A percentile compares a stretch with the other conserved stretches of the same genome.
Conservation (phyloP, 2,113 vertebrate species). For the Dasyurus viverrinus region DNA sequence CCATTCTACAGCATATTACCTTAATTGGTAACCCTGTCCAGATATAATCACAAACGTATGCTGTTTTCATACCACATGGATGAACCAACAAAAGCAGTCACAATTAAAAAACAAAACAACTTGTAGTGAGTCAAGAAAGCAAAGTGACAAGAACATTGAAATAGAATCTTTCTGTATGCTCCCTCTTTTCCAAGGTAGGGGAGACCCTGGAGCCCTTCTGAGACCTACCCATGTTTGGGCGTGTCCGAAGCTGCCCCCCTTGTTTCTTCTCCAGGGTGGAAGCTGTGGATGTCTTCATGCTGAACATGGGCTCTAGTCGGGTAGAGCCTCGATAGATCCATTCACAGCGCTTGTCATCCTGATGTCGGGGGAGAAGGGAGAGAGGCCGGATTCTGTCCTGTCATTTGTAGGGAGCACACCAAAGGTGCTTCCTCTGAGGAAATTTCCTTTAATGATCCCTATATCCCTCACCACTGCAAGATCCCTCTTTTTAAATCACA, state of each 20-base stretch:
- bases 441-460: constrained; percentile 2
- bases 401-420: constrained; percentile 10
- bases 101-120: background rate
- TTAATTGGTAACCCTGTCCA: background rate
- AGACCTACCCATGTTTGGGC: constrained; percentile 93
- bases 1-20: background rate
- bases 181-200: background rate
- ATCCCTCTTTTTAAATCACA: background rate
- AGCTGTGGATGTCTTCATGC: constrained; percentile 95
- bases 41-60: background rate
- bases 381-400: constrained; percentile 2
- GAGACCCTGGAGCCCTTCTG: background rate
- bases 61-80: background rate
- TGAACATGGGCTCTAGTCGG: constrained; percentile 97
- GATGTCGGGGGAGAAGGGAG: constrained; percentile 15
- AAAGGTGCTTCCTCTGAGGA: background rate
- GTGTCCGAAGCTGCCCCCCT: constrained; percentile 91
- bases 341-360: constrained; percentile 97
- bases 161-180: background rate
- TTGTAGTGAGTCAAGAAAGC: background rate
- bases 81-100: background rate
- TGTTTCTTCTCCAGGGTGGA: constrained; percentile 95
- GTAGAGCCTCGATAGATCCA: constrained; percentile 99
- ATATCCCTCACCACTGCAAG: constrained; percentile 1
- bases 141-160: background rate